A percentile compares a stretch with the other conserved stretches of the same genome.
Conservation (phyloP, 1,140 invertebrate genomes). For the Phocides pigmalion region DNA sequence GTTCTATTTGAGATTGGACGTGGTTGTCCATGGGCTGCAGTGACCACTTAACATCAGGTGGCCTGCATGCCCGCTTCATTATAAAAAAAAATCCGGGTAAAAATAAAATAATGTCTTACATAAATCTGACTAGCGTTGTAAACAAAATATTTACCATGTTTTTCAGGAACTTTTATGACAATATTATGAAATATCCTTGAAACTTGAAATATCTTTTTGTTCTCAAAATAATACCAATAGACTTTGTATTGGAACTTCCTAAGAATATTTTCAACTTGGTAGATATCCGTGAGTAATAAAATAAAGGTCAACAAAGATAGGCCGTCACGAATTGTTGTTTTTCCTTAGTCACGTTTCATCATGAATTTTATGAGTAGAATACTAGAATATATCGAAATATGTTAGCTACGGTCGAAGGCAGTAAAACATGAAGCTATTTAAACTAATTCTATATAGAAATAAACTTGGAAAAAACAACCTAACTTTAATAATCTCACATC, state of each 20-base stretch:
- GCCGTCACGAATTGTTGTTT: slow-evolving; percentile 6
- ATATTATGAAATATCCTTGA: slow-evolving; percentile 4
- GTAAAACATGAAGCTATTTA: too few relatives aligned
- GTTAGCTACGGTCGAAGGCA: too few relatives aligned
- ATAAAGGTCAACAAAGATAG: slow-evolving; percentile 4
- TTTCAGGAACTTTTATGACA: slow-evolving; percentile 1
- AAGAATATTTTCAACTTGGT: slow-evolving; percentile 3
- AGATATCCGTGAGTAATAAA: slow-evolving; percentile 17
- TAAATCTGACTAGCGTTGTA: too few relatives aligned
- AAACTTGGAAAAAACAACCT: too few relatives aligned
- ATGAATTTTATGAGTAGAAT: background rate
- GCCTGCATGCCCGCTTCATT: too few relatives aligned
- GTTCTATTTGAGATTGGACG: too few relatives aligned
- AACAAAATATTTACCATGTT: slow-evolving; percentile 6
- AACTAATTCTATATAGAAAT: too few relatives aligned
- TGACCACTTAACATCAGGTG: too few relatives aligned
- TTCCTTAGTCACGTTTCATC: background rate
- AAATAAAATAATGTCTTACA: too few relatives aligned
- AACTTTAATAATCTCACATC: too few relatives aligned
- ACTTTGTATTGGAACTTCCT: slow-evolving; percentile 4
- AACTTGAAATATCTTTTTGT: slow-evolving; percentile 13
- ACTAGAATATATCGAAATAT: background rate
- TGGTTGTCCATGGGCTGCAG: too few relatives aligned
- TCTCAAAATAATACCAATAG: slow-evolving; percentile 2
- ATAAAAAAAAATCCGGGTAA: background rate